Evolutionary conservation across 2,888 invertebrate genomes (phyloP).

Genomic region (Torymus auratus): DNA sequence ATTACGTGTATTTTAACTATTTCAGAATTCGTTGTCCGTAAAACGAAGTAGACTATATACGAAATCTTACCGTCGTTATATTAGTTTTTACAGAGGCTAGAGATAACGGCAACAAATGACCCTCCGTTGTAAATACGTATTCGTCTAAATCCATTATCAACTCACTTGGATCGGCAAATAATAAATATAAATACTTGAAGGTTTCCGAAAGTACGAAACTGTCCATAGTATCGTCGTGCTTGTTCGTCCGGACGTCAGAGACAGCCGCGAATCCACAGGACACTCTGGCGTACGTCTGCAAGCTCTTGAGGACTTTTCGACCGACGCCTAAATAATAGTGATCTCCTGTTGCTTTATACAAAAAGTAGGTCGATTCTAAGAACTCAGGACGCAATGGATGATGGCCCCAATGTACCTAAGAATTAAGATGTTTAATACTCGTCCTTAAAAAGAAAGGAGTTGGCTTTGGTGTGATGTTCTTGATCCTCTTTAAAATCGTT

Average conservation of each 20-base stretch:
- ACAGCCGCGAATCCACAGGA: conserved; percentile 98
- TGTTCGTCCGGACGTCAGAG: conserved; percentile 94
- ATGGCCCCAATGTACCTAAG: conserved; percentile 96
- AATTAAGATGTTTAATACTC: conserved; percentile 30
- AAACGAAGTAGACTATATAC: background rate
- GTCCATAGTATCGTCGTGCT: conserved; percentile 98
- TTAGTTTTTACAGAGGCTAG: conserved; percentile 83
- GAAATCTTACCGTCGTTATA: conserved; percentile 76
- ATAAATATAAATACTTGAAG: conserved; percentile 95
- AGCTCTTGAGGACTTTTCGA: conserved; percentile 89
- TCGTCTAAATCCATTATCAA: conserved; percentile 89
- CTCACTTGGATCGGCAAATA: conserved; percentile 93
- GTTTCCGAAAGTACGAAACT: conserved; percentile 98
- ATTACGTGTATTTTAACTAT: background rate
- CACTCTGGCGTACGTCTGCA: conserved; percentile 94
- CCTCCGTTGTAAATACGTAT: conserved; percentile 95
- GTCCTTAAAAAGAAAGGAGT: conserved; percentile 18
- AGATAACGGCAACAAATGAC: conserved; percentile 94
- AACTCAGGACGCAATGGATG: conserved; percentile 98
- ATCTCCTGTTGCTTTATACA: conserved; percentile 96
- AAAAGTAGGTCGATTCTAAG: conserved; percentile 97
- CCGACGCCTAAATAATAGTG: conserved; percentile 97
- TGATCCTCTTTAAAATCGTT: conserved; percentile 38
- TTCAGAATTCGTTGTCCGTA: background rate
- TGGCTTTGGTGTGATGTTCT: conserved; percentile 28